These are phyloP conservation scores for Eupithecia centaureata DNA, from an alignment of 2,888 invertebrate genomes.

Conservation along the genomic window DNA sequence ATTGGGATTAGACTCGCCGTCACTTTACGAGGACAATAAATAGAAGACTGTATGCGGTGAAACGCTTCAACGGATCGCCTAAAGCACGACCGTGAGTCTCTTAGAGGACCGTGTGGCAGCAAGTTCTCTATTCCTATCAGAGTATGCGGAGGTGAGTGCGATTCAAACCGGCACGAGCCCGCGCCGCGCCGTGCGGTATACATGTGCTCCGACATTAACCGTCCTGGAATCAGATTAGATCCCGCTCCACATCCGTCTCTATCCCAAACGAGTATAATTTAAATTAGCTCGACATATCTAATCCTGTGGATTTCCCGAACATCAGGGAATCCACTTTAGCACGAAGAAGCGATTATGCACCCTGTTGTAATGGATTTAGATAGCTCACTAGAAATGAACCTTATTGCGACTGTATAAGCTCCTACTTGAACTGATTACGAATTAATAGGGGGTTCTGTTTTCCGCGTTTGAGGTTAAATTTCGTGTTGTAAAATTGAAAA, in stretches of 20 bases:
- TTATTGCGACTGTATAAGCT: neutral
- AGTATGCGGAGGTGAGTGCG: neutral
- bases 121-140: neutral
- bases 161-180: neutral
- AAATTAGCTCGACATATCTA: constrained; percentile 8
- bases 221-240: neutral
- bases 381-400: neutral
- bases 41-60: neutral
- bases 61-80: neutral
- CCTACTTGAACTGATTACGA: neutral
- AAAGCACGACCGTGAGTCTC: neutral
- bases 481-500: neutral
- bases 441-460: neutral
- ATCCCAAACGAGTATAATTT: constrained; percentile 20
- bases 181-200: neutral
- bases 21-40: neutral
- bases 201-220: neutral
- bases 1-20: no score
- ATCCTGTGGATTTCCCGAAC: neutral
- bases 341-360: neutral
- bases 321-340: neutral
- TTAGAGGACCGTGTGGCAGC: neutral
- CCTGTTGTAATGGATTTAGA: neutral
- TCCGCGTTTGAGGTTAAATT: neutral
- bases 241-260: constrained; percentile 14